Conservation (phyloP, 2,888 invertebrate species). For the Creontiades dilutus region DNA sequence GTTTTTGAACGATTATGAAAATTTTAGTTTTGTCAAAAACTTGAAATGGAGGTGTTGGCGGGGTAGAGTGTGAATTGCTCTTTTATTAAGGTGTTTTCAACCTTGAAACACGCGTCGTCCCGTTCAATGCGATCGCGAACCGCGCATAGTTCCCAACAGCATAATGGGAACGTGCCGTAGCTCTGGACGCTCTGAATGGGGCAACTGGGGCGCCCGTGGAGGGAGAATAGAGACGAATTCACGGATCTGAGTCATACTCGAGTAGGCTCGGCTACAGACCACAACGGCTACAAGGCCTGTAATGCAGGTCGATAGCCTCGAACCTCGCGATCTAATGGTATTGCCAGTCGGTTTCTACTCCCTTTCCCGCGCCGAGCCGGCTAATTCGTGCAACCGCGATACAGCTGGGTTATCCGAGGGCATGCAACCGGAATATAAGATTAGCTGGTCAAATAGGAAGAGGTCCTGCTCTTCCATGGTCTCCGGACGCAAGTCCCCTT, state of each 20-base stretch:
- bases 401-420: conserved; percentile 4
- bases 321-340: conserved; percentile 7
- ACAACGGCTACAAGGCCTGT: neutral
- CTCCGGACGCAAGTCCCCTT: too few species aligned
- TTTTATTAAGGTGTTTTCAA: neutral
- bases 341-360: neutral
- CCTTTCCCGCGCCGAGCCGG: neutral
- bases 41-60: neutral
- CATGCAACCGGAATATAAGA: neutral
- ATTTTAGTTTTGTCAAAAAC: neutral
- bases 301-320: neutral
- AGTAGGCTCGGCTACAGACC: neutral
- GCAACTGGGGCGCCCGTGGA: conserved; percentile 21
- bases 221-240: conserved; percentile 25
- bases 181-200: neutral
- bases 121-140: neutral
- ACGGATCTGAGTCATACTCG: conserved; percentile 9
- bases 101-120: neutral
- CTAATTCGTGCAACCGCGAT: conserved; percentile 5
- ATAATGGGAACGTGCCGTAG: neutral
- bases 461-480: neutral
- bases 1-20: neutral
- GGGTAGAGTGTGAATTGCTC: neutral
- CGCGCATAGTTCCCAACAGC: neutral
- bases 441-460: neutral